Evolutionary conservation across 2,113 vertebrate species (phyloP).

Genomic region (Cyprinodon brontotheroides): DNA sequence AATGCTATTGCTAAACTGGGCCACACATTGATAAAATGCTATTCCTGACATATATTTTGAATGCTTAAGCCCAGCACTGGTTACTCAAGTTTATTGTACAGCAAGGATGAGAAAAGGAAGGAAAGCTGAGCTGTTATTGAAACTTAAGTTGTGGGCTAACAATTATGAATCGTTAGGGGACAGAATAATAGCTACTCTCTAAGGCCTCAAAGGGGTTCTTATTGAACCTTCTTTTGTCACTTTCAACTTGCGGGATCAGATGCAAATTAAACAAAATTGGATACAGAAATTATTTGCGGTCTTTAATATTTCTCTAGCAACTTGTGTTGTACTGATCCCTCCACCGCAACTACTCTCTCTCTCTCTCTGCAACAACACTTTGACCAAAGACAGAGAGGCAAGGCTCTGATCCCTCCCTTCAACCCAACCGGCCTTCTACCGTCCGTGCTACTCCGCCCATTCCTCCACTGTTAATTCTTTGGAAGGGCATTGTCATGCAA

Average conservation of each 20-base stretch:
- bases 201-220: too few species aligned
- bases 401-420: constrained; percentile 54
- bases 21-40: too few species aligned
- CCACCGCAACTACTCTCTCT: constrained; percentile 43
- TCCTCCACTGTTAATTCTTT: constrained; percentile 74
- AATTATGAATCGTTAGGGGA: neutral
- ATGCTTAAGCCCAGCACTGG: neutral
- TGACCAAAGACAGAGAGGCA: constrained; percentile 37
- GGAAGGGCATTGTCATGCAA: constrained; percentile 90
- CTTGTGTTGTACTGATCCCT: too few species aligned
- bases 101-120: neutral
- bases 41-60: too few species aligned
- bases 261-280: too few species aligned
- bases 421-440: constrained; percentile 70
- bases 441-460: constrained; percentile 70
- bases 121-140: neutral
- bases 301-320: neutral
- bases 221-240: too few species aligned
- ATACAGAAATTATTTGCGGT: neutral
- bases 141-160: too few species aligned
- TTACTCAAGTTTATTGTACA: neutral
- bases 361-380: constrained; percentile 37
- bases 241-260: too few species aligned
- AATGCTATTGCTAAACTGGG: too few species aligned
- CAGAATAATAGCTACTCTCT: neutral